Evolutionary conservation across 1,140 invertebrate genomes (phyloP).

Genomic region (Drosophila serrata): DNA sequence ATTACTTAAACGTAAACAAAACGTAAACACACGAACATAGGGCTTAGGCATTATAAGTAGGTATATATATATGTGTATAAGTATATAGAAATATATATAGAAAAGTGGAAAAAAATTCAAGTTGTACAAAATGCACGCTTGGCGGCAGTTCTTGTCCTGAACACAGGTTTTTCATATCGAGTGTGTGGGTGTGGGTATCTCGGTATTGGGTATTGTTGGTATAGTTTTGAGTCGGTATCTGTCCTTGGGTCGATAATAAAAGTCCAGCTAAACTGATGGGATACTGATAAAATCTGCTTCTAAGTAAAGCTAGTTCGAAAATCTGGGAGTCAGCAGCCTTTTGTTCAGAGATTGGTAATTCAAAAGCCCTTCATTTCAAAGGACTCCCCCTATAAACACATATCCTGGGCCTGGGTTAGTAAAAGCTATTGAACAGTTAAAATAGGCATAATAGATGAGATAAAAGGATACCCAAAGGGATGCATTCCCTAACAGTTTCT

Average conservation of each 20-base stretch:
- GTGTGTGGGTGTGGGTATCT: conserved; percentile 25
- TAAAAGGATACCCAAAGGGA: background rate
- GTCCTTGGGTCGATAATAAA: conserved; percentile 32
- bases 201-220: conserved; percentile 25
- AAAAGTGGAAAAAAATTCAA: conserved; percentile 56
- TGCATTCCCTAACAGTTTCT: background rate
- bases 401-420: background rate
- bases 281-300: background rate
- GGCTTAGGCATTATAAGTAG: conserved; percentile 64
- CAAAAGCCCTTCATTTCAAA: background rate
- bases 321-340: conserved; percentile 14
- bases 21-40: conserved; percentile 71
- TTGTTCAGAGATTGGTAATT: conserved; percentile 5
- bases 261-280: conserved; percentile 1
- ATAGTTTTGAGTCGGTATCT: conserved; percentile 4
- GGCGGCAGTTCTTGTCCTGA: conserved; percentile 50
- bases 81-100: conserved; percentile 63
- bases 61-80: conserved; percentile 55
- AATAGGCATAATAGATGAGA: background rate
- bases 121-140: conserved; percentile 60
- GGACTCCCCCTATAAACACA: background rate
- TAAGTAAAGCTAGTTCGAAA: background rate
- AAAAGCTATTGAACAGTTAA: background rate
- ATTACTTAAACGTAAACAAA: conserved; percentile 73
- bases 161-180: conserved; percentile 49